phyloP scores from a whole-genome alignment of 35 echinoderm and acorn worm species.

The Amphiura filiformis region DNA sequence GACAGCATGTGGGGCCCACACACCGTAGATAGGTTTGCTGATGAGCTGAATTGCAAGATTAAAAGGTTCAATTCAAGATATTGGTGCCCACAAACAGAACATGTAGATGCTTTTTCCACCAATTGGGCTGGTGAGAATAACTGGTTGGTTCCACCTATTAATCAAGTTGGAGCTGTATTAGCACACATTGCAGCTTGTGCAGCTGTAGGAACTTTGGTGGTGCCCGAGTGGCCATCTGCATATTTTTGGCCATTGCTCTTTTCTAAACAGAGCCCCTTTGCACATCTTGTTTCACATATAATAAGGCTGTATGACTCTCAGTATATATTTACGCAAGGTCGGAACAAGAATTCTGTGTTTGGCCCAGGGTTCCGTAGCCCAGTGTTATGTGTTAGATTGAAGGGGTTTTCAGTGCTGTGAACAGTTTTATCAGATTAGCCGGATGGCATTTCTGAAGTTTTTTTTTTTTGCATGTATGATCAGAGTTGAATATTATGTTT shows the following conservation, averaged over 20 bases:
- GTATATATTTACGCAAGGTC: not conserved
- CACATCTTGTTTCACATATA: not conserved
- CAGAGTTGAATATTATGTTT: not conserved
- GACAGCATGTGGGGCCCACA: conserved; percentile 49
- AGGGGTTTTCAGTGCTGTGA: not conserved
- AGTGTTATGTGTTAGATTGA: not conserved
- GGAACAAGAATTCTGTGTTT: not conserved
- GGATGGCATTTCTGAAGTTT: not conserved
- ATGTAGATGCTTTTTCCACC: conserved; percentile 27
- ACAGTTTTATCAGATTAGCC: not conserved
- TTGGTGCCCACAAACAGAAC: not conserved
- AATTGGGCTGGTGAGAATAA: conserved; percentile 30
- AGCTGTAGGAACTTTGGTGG: conserved; percentile 23
- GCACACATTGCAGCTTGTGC: not conserved
- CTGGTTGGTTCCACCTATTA: conserved; percentile 44
- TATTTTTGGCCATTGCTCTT: conserved; percentile 24
- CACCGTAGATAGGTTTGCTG: conserved; percentile 47
- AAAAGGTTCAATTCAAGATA: conserved; percentile 28
- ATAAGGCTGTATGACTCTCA: not conserved
- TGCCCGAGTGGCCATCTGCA: conserved; percentile 29
- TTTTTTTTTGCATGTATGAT: not conserved
- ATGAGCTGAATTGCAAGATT: conserved; percentile 13
- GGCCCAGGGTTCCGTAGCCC: not conserved
- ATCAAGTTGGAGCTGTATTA: not conserved
- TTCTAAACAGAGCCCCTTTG: not conserved